phyloP scores from a whole-genome alignment of 2,113 vertebrate genomes.

The Bos javanicus region DNA sequence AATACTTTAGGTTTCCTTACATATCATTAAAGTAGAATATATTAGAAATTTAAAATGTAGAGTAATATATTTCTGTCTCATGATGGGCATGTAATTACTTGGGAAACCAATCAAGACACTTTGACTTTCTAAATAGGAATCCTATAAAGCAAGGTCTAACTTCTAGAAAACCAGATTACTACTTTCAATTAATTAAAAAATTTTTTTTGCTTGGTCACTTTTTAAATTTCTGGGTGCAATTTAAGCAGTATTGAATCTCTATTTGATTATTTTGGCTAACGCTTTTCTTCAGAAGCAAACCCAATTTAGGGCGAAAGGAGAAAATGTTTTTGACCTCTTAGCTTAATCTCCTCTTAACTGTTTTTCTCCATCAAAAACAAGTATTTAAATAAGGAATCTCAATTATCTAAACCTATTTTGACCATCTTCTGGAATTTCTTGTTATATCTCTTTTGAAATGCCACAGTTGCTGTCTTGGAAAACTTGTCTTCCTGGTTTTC shows the following conservation, averaged over 20 bases:
- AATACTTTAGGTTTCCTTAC: constrained; percentile 12
- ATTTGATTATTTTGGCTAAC: not conserved
- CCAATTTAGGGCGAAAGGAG: not conserved
- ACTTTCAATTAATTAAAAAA: not conserved
- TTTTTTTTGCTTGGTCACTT: not conserved
- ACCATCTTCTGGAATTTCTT: constrained; percentile 42
- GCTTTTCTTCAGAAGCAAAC: constrained; percentile 41
- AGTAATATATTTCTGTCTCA: constrained; percentile 10
- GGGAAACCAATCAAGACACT: not conserved
- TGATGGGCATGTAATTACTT: not conserved
- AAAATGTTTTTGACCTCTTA: constrained; percentile 15
- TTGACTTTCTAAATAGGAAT: not conserved
- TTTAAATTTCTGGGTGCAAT: constrained; percentile 26
- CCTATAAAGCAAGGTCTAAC: constrained; percentile 6
- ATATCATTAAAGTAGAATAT: constrained; percentile 17
- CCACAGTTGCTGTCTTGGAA: constrained; percentile 44
- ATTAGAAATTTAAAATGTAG: constrained; percentile 4
- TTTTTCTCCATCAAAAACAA: constrained; percentile 55
- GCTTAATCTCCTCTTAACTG: constrained; percentile 10
- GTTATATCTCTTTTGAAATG: constrained; percentile 56
- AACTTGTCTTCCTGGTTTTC: constrained; percentile 67
- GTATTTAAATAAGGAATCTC: constrained; percentile 35
- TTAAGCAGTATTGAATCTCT: constrained; percentile 8
- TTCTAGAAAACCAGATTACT: constrained; percentile 37
- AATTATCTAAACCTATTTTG: constrained; percentile 59